Conservation (phyloP, 2,797 vertebrate species). For the Hemitrygon akajei region DNA sequence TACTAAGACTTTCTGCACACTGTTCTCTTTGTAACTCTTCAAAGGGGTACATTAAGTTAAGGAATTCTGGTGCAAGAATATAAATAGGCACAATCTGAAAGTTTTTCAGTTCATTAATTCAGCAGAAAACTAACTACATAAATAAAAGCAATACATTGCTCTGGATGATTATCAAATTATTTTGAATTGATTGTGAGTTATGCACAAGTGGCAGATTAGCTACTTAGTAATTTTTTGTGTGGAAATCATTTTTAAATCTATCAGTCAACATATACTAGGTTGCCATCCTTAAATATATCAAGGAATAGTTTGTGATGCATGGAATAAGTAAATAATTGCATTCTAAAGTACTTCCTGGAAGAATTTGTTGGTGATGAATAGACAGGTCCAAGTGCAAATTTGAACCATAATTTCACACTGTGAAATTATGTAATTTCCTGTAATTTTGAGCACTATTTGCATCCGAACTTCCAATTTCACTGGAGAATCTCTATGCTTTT, state of each 20-base stretch:
- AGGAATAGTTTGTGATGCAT: neutral
- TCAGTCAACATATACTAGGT: neutral
- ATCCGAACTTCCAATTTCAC: too few relatives aligned
- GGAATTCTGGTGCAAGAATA: neutral
- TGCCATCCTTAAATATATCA: neutral
- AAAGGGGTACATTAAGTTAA: neutral
- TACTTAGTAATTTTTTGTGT: neutral
- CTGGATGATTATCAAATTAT: neutral
- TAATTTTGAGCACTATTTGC: neutral
- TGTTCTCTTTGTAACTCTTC: neutral
- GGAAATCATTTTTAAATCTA: neutral
- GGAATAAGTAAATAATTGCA: neutral
- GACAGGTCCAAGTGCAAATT: neutral
- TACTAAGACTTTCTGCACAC: neutral
- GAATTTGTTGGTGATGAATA: neutral
- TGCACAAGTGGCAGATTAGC: neutral
- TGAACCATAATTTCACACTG: neutral
- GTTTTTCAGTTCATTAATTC: neutral
- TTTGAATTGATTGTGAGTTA: neutral
- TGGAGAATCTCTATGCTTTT: neutral
- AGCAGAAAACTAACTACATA: neutral
- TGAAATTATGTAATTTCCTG: neutral
- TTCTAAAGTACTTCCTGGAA: neutral
- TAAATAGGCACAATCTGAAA: neutral
- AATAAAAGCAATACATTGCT: neutral